phyloP scores from a whole-genome alignment of 2,888 invertebrate species.

The Flabesymbios commensalis region DNA sequence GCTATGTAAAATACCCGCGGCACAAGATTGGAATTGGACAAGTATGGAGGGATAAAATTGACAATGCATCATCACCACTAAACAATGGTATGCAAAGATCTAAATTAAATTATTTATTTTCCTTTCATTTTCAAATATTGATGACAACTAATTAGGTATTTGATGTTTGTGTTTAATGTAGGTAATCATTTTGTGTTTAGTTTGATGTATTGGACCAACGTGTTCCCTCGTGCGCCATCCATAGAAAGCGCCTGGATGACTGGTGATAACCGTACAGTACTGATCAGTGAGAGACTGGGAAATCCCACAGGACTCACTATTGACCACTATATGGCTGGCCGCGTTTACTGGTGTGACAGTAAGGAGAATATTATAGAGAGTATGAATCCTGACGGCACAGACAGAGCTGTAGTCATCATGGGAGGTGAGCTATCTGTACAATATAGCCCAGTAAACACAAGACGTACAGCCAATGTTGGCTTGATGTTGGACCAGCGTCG shows the following conservation, averaged over 20 bases:
- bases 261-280: conserved; percentile 79
- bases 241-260: conserved; percentile 98
- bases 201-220: conserved; percentile 89
- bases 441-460: too few relatives aligned
- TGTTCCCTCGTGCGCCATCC: conserved; percentile 81
- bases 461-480: too few relatives aligned
- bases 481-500: too few relatives aligned
- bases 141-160: too few relatives aligned
- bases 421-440: neutral
- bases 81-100: too few relatives aligned
- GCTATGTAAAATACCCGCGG: too few relatives aligned
- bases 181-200: conserved; percentile 63
- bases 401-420: conserved; percentile 43
- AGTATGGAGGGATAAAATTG: too few relatives aligned
- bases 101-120: too few relatives aligned
- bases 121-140: too few relatives aligned
- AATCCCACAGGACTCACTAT: conserved; percentile 74
- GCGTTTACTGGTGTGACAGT: conserved; percentile 93
- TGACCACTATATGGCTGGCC: conserved; percentile 75
- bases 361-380: conserved; percentile 66
- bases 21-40: too few relatives aligned
- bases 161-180: too few relatives aligned
- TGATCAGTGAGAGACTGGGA: conserved; percentile 68
- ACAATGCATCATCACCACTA: too few relatives aligned
- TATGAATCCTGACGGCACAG: conserved; percentile 53